phyloP scores from a whole-genome alignment of 2,797 vertebrate species.

The Salarias fasciatus region DNA sequence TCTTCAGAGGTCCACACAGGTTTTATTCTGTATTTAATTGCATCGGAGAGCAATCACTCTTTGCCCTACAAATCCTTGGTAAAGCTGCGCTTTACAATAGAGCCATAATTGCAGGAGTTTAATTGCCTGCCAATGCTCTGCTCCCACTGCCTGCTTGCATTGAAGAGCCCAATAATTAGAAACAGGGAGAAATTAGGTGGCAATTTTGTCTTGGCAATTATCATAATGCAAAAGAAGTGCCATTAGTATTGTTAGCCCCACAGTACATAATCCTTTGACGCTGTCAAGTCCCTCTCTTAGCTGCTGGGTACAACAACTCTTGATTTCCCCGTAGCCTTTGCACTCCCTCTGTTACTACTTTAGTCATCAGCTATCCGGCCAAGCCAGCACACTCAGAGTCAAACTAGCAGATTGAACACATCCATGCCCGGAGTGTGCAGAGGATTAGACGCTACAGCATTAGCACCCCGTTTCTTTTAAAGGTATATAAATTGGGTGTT shows the following conservation, averaged over 20 bases:
- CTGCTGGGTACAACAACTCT: conserved; percentile 76
- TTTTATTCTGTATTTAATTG: conserved; percentile 85
- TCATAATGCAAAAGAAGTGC: conserved; percentile 86
- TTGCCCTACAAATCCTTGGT: conserved; percentile 82
- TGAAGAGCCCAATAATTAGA: conserved; percentile 87
- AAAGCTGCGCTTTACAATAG: conserved; percentile 85
- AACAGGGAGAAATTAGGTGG: conserved; percentile 83
- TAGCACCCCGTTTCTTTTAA: conserved; percentile 76
- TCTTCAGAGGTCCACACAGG: conserved; percentile 72
- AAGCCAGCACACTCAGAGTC: conserved; percentile 57
- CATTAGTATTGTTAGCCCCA: conserved; percentile 81
- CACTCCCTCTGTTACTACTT: conserved; percentile 71
- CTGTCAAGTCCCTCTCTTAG: conserved; percentile 74
- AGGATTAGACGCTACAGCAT: conserved; percentile 74
- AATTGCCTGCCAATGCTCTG: conserved; percentile 86
- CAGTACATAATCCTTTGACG: conserved; percentile 79
- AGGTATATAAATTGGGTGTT: conserved; percentile 79
- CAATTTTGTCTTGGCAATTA: conserved; percentile 87
- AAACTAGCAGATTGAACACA: conserved; percentile 70
- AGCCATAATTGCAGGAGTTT: conserved; percentile 87
- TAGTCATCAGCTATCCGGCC: conserved; percentile 72
- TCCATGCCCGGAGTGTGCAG: conserved; percentile 57
- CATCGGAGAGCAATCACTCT: conserved; percentile 80
- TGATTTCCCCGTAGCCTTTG: conserved; percentile 80
- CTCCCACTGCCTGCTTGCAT: conserved; percentile 80